Conservation (phyloP, 2,113 vertebrate genomes). For the Eretmochelys imbricata region DNA sequence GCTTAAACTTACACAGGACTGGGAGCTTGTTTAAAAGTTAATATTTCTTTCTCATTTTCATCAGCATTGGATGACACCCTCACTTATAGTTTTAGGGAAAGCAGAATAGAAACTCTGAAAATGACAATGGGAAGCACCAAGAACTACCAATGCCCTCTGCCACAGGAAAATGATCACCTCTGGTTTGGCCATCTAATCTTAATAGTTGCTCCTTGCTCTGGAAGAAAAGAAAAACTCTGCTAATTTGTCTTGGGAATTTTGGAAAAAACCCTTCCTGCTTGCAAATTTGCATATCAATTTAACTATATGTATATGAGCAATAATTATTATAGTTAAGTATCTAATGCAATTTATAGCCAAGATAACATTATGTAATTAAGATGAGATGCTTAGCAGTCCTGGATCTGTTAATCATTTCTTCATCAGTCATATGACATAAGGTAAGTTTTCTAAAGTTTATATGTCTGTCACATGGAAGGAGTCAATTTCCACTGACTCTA, state of each 20-base stretch:
- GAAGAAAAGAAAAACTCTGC: not conserved
- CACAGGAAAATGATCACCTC: accelerated
- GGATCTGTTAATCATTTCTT: not conserved
- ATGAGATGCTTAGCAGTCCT: not conserved
- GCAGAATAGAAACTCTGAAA: not conserved
- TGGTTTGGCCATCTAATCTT: accelerated
- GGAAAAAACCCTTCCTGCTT: not conserved
- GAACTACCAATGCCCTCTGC: not conserved
- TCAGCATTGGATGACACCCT: slow-evolving; percentile 55
- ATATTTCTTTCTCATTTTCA: slow-evolving; percentile 51
- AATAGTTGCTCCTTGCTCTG: not conserved
- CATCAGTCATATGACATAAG: not conserved
- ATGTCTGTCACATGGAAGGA: not conserved
- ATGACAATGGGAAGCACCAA: not conserved
- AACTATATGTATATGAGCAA: not conserved
- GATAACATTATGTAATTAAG: not conserved
- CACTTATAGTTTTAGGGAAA: slow-evolving; percentile 21
- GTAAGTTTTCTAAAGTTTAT: not conserved
- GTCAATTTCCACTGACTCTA: not conserved
- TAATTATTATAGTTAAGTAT: not conserved
- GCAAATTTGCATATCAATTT: not conserved
- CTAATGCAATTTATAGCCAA: not conserved
- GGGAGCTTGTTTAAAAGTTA: slow-evolving; percentile 59
- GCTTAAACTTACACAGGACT: not conserved
- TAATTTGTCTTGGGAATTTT: not conserved